Evolutionary conservation across 1,140 invertebrate species (phyloP), one percentile per base, ranked within the genome.

Genomic region (Drosophila melanica): DNA sequence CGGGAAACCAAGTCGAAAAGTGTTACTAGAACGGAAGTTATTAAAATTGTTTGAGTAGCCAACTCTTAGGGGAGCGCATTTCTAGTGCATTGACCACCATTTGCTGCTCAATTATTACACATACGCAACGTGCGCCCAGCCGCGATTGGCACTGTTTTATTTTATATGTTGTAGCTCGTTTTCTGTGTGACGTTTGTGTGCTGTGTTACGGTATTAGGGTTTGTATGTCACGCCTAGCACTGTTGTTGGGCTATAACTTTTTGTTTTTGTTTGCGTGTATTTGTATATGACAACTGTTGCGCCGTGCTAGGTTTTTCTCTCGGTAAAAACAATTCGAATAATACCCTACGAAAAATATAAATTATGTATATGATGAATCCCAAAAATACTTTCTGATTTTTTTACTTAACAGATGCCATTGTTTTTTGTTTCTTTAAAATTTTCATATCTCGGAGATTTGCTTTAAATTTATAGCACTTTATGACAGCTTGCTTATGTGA

Each of bases 11-110:
- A 20, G 57, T 84, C 54, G 48, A 79, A 77, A 74, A 89, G 85
- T 89, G 85, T 89, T 89, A 80, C 60, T 90, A 72, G 84, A 89
- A 85, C 84, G 84, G 84, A 89, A 90, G 84, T 84, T 90, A 89
- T 90, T 90, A 85, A 84, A 89, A 90, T 82, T 77, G 77, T 84
- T 62, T 87, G 63, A 47, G 63, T 80, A 69, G 73, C 55, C 45
- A 51, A 76, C 58, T 69, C 77, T 44, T 54, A 9, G 37, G 60
- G 42, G 65, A 41, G 75, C n/a, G 39, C 50, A 63, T 71, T 58
- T 57, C 58, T 45, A 69, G 75, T 67, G 75, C 82, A 86, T 70
- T 86, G 82, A 75, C 81, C 79, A 81, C 51, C 62, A 76, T 81
- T 66, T 66, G 50, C 27, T 27, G 50, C 39, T 63, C 55, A 53